Evolutionary conservation across 2,797 vertebrate species (phyloP).

Genomic region (Helarctos malayanus): DNA sequence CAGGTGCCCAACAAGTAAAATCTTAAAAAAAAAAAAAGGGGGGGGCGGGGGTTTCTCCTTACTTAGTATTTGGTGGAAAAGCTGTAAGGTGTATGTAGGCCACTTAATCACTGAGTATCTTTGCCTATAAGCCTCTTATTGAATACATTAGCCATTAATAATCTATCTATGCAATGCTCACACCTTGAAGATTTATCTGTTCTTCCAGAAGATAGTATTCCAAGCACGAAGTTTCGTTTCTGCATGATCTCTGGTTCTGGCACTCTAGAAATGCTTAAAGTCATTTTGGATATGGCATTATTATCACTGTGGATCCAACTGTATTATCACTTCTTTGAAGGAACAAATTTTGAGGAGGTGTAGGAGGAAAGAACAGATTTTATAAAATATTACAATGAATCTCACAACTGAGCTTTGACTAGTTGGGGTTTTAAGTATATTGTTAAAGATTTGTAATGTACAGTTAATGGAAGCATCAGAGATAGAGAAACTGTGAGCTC

Average conservation of each 20-base stretch:
- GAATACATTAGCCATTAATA: conserved; percentile 58
- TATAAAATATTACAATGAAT: neutral
- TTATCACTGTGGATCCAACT: neutral
- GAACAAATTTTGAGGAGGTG: neutral
- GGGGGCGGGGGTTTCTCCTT: conserved; percentile 5
- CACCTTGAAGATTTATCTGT: conserved; percentile 52
- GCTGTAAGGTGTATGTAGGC: neutral
- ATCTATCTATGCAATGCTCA: conserved; percentile 67
- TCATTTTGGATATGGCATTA: conserved; percentile 53
- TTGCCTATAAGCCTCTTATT: conserved; percentile 49
- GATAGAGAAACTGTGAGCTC: neutral
- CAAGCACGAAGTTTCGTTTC: neutral
- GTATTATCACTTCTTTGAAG: conserved; percentile 44
- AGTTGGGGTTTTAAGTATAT: conserved; percentile 39
- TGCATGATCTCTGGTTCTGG: neutral
- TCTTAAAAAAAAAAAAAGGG: neutral
- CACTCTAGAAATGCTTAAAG: conserved; percentile 35
- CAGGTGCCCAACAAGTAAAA: neutral
- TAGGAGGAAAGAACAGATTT: neutral
- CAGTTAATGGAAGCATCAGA: neutral
- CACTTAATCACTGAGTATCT: conserved; percentile 20
- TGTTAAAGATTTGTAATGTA: neutral
- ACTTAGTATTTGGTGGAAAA: conserved; percentile 21
- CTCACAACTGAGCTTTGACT: conserved; percentile 52
- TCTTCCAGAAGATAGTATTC: conserved; percentile 45